These are phyloP conservation scores for Leptoteleia sp. DNA, from an alignment of 1,140 invertebrate genomes.

Conservation along the genomic window DNA sequence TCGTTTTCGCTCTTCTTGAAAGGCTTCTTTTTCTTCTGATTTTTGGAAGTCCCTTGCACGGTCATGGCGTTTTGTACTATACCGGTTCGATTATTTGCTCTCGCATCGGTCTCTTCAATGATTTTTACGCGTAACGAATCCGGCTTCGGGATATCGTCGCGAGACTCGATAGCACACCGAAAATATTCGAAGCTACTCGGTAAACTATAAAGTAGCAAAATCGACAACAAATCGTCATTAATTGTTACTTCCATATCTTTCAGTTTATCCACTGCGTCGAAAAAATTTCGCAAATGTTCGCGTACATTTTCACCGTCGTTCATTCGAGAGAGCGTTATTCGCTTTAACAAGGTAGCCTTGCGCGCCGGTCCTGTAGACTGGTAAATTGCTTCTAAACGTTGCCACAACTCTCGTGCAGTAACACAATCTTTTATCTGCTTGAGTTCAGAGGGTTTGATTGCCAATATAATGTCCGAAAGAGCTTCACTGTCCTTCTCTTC, in stretches of 20 bases:
- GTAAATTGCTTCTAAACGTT: background rate
- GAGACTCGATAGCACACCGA: conserved; percentile 37
- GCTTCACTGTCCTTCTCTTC: conserved; percentile 16
- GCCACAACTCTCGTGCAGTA: conserved; percentile 10
- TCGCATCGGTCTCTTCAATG: conserved; percentile 23
- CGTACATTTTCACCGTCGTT: conserved; percentile 45
- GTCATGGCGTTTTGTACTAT: conserved; percentile 10
- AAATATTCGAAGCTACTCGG: conserved; percentile 25
- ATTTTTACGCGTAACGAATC: conserved; percentile 31
- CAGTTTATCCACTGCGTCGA: conserved; percentile 62
- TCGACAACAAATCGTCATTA: conserved; percentile 22
- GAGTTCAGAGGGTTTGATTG: background rate
- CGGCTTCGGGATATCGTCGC: conserved; percentile 27
- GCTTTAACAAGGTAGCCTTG: conserved; percentile 66
- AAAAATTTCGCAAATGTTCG: conserved; percentile 62
- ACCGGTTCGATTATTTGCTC: background rate
- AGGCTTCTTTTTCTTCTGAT: background rate
- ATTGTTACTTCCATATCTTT: conserved; percentile 41
- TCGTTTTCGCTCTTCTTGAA: conserved; percentile 2
- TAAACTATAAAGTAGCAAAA: conserved; percentile 33
- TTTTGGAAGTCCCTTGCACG: background rate
- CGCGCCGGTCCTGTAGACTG: conserved; percentile 37
- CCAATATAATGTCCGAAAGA: conserved; percentile 5
- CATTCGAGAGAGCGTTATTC: conserved; percentile 51
- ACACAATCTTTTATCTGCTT: conserved; percentile 6